Evolutionary conservation across 2,888 invertebrate genomes (phyloP).

Genomic region (Cosmopolites sordidus): DNA sequence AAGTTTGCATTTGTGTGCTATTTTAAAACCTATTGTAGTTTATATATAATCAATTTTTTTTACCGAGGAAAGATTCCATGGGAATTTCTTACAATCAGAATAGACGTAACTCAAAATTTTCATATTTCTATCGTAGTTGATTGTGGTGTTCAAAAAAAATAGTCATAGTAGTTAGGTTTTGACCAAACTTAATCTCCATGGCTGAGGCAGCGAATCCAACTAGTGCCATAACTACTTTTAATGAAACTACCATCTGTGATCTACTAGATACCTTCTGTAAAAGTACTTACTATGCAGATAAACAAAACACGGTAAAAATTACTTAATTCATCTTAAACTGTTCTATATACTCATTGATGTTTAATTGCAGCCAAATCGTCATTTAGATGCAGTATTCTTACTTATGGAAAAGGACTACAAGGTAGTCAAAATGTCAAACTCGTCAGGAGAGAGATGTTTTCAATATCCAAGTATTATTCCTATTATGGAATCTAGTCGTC

Average conservation of each 20-base stretch:
- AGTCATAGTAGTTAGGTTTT: too few species aligned
- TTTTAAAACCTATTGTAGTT: too few species aligned
- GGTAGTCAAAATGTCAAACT: constrained; percentile 60
- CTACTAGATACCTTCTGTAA: neutral
- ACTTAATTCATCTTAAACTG: neutral
- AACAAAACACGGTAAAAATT: neutral
- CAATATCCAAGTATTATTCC: constrained; percentile 69
- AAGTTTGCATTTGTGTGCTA: too few species aligned
- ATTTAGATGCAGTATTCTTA: constrained; percentile 50
- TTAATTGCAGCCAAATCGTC: neutral
- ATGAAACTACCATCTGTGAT: neutral
- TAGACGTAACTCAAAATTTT: too few species aligned
- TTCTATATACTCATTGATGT: neutral
- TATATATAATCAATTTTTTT: too few species aligned
- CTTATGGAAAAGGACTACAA: constrained; percentile 67
- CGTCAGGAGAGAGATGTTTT: constrained; percentile 61
- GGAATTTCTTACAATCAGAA: too few species aligned
- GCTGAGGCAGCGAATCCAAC: too few species aligned
- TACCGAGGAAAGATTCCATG: too few species aligned
- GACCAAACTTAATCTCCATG: too few species aligned
- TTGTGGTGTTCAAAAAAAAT: too few species aligned
- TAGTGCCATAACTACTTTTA: too few species aligned
- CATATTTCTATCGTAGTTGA: too few species aligned
- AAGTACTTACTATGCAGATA: neutral
- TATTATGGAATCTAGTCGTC: constrained; percentile 57